Conservation (phyloP, 1,140 invertebrate species). For the Zaprionus capensis region DNA sequence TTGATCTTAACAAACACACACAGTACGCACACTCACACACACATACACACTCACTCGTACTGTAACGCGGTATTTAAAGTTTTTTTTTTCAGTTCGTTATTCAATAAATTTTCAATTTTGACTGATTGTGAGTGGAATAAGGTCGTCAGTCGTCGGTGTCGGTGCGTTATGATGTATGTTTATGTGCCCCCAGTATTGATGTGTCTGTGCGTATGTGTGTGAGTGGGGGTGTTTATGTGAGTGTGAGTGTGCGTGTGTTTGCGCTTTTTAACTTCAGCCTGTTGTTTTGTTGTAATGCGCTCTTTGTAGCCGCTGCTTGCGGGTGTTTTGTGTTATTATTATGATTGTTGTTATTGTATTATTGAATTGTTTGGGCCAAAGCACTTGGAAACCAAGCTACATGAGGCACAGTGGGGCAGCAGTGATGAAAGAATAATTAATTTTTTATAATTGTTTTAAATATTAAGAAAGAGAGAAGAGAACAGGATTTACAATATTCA, state of each 20-base stretch:
- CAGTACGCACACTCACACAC: slow-evolving; percentile 35
- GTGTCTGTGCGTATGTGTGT: background rate
- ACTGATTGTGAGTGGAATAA: slow-evolving; percentile 84
- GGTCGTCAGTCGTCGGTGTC: slow-evolving; percentile 67
- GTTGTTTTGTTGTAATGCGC: slow-evolving; percentile 60
- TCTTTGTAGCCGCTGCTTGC: slow-evolving; percentile 50
- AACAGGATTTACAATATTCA: too few species aligned
- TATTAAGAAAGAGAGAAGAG: too few species aligned
- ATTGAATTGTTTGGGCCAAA: slow-evolving; percentile 83
- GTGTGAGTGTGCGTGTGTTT: slow-evolving; percentile 44
- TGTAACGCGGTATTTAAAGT: slow-evolving; percentile 26
- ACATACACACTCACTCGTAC: slow-evolving; percentile 4
- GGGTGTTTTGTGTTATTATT: slow-evolving; percentile 81
- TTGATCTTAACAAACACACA: slow-evolving; percentile 81
- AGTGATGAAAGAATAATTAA: too few species aligned
- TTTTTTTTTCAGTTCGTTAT: slow-evolving; percentile 60
- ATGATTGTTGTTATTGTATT: slow-evolving; percentile 83
- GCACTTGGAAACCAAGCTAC: slow-evolving; percentile 63
- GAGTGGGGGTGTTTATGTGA: slow-evolving; percentile 23
- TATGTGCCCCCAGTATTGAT: slow-evolving; percentile 44
- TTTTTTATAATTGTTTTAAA: too few species aligned
- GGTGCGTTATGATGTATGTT: slow-evolving; percentile 80
- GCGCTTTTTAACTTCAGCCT: slow-evolving; percentile 53
- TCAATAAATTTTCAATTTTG: slow-evolving; percentile 84
- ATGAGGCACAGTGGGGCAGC: slow-evolving; percentile 47